Conservation (phyloP, 1,140 invertebrate species). For the Rhagoletis pomonella region DNA sequence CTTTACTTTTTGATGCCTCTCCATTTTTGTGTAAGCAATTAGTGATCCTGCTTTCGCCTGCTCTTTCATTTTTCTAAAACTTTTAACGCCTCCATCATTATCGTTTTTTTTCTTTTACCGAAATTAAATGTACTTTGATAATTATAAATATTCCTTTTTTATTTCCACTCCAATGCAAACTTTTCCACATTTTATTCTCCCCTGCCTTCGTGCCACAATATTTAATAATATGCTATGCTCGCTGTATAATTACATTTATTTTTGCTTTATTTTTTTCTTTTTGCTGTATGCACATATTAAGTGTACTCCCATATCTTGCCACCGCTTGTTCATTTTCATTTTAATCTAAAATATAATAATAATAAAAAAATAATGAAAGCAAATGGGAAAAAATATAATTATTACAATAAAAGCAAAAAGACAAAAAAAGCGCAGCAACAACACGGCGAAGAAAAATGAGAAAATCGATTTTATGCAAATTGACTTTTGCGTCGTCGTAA, state of each 20-base stretch:
- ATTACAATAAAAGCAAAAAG: constrained; percentile 23
- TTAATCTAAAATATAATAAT: constrained; percentile 53
- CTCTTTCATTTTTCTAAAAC: too few species aligned
- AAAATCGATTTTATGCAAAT: constrained; percentile 74
- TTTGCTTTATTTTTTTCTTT: background rate
- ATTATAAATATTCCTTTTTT: constrained; percentile 42
- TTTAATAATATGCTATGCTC: constrained; percentile 42
- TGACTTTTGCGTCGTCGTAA: constrained; percentile 67
- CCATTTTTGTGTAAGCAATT: too few species aligned
- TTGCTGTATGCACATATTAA: background rate
- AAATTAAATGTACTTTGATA: background rate
- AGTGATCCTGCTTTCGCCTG: too few species aligned
- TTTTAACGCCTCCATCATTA: background rate
- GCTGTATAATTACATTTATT: constrained; percentile 55
- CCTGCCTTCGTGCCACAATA: background rate
- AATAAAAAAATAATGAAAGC: constrained; percentile 35
- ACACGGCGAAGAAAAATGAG: constrained; percentile 33
- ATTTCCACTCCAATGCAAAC: background rate
- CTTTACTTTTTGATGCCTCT: too few species aligned
- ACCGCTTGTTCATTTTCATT: constrained; percentile 31
- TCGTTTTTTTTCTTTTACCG: background rate
- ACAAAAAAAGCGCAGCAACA: background rate
- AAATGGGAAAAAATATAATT: constrained; percentile 1
- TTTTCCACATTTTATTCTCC: constrained; percentile 32
- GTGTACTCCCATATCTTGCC: background rate